Evolutionary conservation across 2,797 vertebrate genomes (phyloP).

Genomic region (Ispidina lecontei): DNA sequence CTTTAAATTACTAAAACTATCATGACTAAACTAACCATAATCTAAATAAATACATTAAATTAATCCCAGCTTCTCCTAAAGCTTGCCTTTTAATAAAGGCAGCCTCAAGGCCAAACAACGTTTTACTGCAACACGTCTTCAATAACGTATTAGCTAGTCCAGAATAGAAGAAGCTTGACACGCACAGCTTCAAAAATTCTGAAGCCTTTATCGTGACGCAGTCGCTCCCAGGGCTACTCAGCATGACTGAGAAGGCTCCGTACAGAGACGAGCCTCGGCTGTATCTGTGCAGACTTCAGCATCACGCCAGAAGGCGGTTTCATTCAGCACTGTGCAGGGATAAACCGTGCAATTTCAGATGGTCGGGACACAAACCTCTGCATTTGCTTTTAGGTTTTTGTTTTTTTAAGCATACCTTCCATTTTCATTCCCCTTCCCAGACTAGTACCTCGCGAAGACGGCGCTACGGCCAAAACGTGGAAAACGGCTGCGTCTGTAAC

Average conservation of each 20-base stretch:
- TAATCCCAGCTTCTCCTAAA: not conserved
- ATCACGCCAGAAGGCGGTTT: not conserved
- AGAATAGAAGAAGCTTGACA: not conserved
- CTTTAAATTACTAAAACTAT: not conserved
- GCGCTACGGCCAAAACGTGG: fast-evolving
- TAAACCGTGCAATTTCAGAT: not conserved
- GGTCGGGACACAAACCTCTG: not conserved
- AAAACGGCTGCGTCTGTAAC: not conserved
- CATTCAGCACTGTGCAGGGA: not conserved
- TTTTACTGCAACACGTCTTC: not conserved
- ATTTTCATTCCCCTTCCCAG: not conserved
- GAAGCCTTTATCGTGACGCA: not conserved
- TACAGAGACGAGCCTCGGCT: too few relatives aligned
- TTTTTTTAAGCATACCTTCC: too few relatives aligned
- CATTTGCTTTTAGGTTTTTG: not conserved
- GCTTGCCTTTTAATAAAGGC: not conserved
- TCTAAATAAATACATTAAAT: not conserved
- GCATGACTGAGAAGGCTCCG: not conserved
- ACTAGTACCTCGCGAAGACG: not conserved
- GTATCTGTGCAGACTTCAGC: not conserved
- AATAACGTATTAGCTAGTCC: not conserved
- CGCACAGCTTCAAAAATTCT: not conserved
- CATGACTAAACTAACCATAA: not conserved
- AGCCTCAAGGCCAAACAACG: not conserved
- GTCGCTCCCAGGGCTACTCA: not conserved